A percentile compares a stretch with the other conserved stretches of the same genome.
Conservation (phyloP, 2,113 vertebrate genomes). For the Sminthopsis crassicaudata region DNA sequence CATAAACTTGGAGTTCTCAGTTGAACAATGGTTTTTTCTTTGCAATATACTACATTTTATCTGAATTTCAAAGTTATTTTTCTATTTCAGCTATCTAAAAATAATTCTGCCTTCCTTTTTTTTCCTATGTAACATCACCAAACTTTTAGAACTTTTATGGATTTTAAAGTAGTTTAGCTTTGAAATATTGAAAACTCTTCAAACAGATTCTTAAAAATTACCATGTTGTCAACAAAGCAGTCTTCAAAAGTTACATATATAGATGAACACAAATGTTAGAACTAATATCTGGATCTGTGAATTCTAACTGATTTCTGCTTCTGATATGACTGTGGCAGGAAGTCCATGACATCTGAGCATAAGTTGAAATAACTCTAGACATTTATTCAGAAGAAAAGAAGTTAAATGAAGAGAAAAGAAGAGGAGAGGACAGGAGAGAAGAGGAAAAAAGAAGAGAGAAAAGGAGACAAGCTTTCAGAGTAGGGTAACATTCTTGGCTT, state of each 20-base stretch:
- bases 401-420: background rate
- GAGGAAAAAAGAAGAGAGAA: background rate
- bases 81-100: background rate
- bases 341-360: background rate
- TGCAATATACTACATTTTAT: background rate
- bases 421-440: background rate
- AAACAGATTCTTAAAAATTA: background rate
- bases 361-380: background rate
- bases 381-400: background rate
- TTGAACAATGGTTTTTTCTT: background rate
- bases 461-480: background rate
- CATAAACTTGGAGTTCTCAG: background rate
- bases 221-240: background rate
- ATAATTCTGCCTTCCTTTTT: background rate
- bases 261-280: background rate
- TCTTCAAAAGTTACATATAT: background rate
- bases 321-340: background rate
- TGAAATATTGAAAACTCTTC: background rate
- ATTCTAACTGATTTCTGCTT: background rate
- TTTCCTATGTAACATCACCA: background rate
- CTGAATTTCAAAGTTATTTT: background rate
- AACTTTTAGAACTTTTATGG: background rate
- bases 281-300: background rate
- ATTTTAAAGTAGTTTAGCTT: background rate
- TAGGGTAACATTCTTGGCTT: background rate